These are phyloP conservation scores for Hirundichthys speculiger DNA, from an alignment of 2,113 vertebrate genomes.

Conservation along the genomic window DNA sequence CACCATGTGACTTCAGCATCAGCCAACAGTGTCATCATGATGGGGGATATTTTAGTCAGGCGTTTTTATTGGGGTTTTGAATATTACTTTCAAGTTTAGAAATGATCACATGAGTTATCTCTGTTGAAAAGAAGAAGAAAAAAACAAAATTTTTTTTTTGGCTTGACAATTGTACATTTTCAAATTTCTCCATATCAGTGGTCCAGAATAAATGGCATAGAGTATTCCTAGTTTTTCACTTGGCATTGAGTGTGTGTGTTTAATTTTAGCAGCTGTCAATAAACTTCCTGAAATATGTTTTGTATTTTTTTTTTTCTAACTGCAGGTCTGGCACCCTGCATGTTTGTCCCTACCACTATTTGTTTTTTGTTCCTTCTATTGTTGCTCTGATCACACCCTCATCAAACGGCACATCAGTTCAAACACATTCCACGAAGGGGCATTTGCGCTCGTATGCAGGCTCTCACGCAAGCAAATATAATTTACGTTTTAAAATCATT, in stretches of 20 bases:
- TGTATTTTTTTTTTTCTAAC: not conserved
- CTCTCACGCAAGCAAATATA: not conserved
- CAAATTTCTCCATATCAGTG: not conserved
- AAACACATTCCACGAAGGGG: conserved; percentile 2
- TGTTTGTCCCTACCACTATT: not conserved
- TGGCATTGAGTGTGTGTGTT: no score
- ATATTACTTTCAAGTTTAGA: not conserved
- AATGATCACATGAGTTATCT: no score
- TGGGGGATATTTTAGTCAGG: not conserved
- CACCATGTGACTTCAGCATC: not conserved
- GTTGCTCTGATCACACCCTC: conserved; percentile 40
- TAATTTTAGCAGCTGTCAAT: not conserved
- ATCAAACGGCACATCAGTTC: conserved; percentile 9
- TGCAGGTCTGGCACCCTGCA: not conserved
- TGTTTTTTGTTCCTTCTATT: conserved; percentile 27
- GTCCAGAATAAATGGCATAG: no score
- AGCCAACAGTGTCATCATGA: not conserved
- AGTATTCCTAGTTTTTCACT: no score
- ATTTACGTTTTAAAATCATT: no score
- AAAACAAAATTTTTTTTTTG: not conserved
- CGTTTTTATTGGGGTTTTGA: not conserved
- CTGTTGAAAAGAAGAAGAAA: not conserved
- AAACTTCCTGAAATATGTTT: not conserved
- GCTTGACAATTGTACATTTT: not conserved
- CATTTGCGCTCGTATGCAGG: not conserved